Evolutionary conservation across 2,113 vertebrate genomes (phyloP).

Genomic region (Anarrhichthys ocellatus): DNA sequence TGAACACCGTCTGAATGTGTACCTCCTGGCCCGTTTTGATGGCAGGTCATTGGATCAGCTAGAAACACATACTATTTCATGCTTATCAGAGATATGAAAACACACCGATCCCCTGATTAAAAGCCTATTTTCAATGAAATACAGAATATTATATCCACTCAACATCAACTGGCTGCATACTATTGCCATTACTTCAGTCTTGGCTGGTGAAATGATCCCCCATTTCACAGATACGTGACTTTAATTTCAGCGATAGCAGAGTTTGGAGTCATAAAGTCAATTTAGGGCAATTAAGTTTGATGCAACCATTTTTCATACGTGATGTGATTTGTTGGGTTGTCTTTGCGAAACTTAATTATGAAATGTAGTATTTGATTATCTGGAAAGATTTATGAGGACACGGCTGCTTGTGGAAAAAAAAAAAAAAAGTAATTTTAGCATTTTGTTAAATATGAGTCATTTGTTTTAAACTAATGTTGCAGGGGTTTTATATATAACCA

Average conservation of each 20-base stretch:
- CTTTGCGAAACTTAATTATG: slow-evolving; percentile 49
- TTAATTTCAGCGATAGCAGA: slow-evolving; percentile 51
- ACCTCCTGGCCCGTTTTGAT: slow-evolving; percentile 3
- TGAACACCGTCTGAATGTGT: not conserved
- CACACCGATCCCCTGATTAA: not conserved
- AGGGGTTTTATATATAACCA: not conserved
- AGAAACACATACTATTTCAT: not conserved
- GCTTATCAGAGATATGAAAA: not conserved
- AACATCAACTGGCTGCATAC: slow-evolving; percentile 7
- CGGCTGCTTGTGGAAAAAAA: not conserved
- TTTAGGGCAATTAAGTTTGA: slow-evolving; percentile 36
- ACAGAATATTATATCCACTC: slow-evolving; percentile 15
- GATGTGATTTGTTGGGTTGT: slow-evolving; percentile 47
- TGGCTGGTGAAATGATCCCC: slow-evolving; percentile 28
- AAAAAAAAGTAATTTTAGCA: slow-evolving; percentile 17
- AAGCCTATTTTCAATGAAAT: not conserved
- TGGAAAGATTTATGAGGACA: slow-evolving; percentile 33
- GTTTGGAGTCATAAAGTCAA: slow-evolving; percentile 49
- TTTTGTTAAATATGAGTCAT: slow-evolving; percentile 8
- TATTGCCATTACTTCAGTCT: slow-evolving; percentile 17
- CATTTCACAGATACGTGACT: slow-evolving; percentile 53
- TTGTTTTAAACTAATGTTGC: not conserved
- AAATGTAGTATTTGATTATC: slow-evolving; percentile 46
- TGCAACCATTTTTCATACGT: slow-evolving; percentile 46
- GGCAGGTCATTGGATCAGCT: not conserved